Evolutionary conservation across 2,113 vertebrate genomes (phyloP).

Genomic region (Trogon melanurus): DNA sequence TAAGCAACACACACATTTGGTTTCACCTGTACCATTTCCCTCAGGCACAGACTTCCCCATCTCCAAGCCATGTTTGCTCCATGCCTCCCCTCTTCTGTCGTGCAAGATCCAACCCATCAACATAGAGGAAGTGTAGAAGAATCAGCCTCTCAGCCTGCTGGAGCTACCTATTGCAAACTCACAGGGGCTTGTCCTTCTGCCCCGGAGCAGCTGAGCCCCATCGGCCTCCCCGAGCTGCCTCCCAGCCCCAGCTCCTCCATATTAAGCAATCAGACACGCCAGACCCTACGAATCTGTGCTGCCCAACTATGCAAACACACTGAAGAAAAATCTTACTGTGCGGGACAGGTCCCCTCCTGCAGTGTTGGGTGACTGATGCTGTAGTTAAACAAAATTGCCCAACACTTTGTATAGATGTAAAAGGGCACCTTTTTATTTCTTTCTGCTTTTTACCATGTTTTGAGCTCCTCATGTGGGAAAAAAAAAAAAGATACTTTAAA

Average conservation of each 20-base stretch:
- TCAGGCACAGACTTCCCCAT: rapidly evolving
- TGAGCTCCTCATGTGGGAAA: neutral
- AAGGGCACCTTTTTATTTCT: neutral
- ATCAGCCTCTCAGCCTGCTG: rapidly evolving
- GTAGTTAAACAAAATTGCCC: neutral
- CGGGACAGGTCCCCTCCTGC: neutral
- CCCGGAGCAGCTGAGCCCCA: neutral
- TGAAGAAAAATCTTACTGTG: neutral
- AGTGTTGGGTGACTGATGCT: neutral
- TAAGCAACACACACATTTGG: rapidly evolving
- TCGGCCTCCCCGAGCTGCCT: neutral
- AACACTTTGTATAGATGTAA: neutral
- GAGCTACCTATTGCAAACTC: rapidly evolving
- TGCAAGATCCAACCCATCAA: rapidly evolving
- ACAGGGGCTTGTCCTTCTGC: neutral
- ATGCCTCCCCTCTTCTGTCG: rapidly evolving
- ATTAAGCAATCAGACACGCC: neutral
- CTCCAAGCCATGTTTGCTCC: neutral
- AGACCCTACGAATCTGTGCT: neutral
- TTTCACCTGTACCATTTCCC: neutral
- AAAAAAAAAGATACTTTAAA: neutral
- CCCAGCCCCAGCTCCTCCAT: neutral
- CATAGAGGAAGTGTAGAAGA: rapidly evolving
- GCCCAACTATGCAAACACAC: rapidly evolving
- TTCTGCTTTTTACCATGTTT: neutral